These are phyloP conservation scores for Coracopsis vasa DNA, from an alignment of 2,113 vertebrate species.

Conservation along the genomic window DNA sequence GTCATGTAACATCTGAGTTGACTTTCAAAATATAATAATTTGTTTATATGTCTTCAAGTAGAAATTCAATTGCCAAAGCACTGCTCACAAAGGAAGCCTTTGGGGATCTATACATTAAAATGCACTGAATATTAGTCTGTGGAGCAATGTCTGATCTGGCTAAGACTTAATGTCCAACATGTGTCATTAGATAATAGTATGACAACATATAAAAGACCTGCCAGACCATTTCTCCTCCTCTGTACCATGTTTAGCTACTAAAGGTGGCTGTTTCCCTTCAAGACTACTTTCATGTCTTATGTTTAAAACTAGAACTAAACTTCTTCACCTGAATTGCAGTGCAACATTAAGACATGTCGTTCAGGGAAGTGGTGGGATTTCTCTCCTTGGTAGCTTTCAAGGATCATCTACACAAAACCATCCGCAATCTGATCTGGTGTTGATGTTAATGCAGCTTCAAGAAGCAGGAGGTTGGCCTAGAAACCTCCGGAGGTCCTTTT, in stretches of 20 bases:
- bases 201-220: neutral
- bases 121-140: neutral
- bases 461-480: constrained; percentile 23
- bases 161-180: neutral
- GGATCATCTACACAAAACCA: neutral
- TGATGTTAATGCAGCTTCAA: neutral
- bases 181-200: neutral
- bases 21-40: neutral
- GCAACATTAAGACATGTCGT: neutral
- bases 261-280: neutral
- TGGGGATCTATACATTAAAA: neutral
- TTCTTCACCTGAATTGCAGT: neutral
- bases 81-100: neutral
- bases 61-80: neutral
- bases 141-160: neutral
- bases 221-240: neutral
- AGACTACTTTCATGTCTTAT: neutral
- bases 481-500: constrained; percentile 22
- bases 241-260: neutral
- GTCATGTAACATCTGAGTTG: neutral
- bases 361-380: neutral
- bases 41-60: neutral
- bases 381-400: neutral
- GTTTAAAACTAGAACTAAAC: neutral
- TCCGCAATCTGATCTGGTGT: neutral